Percentiles rank a stretch among this genome's conserved stretches.
Conservation (phyloP, 2,888 invertebrate species). For the Antheraea assamensis region DNA sequence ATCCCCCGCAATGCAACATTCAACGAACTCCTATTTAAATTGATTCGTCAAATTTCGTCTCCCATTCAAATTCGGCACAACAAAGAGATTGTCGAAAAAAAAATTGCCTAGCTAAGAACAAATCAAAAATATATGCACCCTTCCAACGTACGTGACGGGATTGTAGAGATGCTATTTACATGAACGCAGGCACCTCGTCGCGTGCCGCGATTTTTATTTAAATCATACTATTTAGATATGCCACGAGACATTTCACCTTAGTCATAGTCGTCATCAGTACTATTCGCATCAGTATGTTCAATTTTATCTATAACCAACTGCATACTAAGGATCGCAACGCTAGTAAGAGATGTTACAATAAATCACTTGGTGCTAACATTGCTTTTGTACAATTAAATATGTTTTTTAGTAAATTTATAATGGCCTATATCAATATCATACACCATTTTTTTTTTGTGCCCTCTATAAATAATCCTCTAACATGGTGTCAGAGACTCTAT, state of each 20-base stretch:
- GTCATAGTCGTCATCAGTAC: slow-evolving; percentile 25
- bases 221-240: slow-evolving; percentile 79
- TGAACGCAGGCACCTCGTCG: slow-evolving; percentile 69
- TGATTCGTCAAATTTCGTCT: slow-evolving; percentile 4
- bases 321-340: neutral
- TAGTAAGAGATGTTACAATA: neutral
- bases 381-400: neutral
- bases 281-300: neutral
- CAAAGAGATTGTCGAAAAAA: slow-evolving; percentile 43
- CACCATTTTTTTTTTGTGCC: no score
- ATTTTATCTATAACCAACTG: neutral
- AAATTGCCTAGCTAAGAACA: slow-evolving; percentile 75
- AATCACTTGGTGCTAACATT: neutral
- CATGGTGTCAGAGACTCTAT: no score
- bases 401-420: neutral
- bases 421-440: neutral
- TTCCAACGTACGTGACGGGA: slow-evolving; percentile 74
- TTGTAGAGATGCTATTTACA: slow-evolving; percentile 71
- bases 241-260: slow-evolving; percentile 66
- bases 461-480: no score
- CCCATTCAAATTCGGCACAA: slow-evolving; percentile 18
- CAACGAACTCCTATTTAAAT: neutral
- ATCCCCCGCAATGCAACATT: neutral
- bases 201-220: slow-evolving; percentile 80
- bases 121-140: slow-evolving; percentile 83